These are phyloP conservation scores for Pachypanchax playfairii DNA, from an alignment of 2,113 vertebrate genomes.

Conservation along the genomic window DNA sequence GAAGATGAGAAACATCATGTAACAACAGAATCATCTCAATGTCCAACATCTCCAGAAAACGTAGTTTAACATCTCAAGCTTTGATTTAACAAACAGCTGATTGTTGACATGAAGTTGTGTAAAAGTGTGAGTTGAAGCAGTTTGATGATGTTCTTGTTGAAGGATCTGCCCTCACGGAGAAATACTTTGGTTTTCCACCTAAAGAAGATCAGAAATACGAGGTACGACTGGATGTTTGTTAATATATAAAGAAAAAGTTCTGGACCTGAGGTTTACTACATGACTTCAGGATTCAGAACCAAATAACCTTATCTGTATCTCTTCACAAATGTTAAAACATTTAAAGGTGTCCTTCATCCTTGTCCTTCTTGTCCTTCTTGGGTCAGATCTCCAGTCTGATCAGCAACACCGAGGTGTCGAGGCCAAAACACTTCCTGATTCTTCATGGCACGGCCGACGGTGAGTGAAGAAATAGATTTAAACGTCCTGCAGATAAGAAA, in stretches of 20 bases:
- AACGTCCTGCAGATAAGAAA: no score
- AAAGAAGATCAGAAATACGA: constrained; percentile 63
- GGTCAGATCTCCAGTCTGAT: constrained; percentile 72
- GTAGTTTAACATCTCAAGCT: no score
- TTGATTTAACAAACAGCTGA: no score
- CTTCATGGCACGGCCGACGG: constrained; percentile 78
- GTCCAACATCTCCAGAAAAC: no score
- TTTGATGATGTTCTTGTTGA: no score
- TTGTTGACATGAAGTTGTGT: no score
- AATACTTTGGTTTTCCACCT: constrained; percentile 68
- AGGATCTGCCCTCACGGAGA: constrained; percentile 74
- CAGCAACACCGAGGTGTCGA: constrained; percentile 57
- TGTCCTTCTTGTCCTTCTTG: neutral
- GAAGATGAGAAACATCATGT: neutral
- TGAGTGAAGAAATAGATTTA: constrained; percentile 33
- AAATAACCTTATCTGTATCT: no score
- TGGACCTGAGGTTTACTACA: neutral
- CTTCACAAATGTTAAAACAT: no score
- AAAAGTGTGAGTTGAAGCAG: no score
- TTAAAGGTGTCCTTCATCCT: no score
- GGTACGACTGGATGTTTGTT: constrained; percentile 27
- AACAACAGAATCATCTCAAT: neutral
- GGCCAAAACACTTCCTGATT: constrained; percentile 61
- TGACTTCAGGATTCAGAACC: no score
- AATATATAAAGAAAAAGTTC: neutral